Evolutionary conservation across 2,888 invertebrate genomes (phyloP).

Genomic region (Clanis bilineata): DNA sequence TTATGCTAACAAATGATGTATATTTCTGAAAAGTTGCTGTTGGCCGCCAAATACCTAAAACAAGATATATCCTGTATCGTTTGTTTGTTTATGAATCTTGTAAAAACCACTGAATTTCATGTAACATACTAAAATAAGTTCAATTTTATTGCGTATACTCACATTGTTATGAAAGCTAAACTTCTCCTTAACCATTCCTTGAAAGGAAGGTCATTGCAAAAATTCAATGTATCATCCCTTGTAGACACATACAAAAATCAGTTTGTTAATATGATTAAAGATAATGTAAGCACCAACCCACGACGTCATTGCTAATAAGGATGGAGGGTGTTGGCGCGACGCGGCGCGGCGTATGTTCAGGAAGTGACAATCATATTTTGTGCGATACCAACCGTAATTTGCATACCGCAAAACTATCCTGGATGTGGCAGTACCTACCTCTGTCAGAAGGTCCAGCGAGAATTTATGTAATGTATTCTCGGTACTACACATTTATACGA

Average conservation of each 20-base stretch:
- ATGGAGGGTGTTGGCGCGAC: slow-evolving; percentile 70
- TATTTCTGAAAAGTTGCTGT: too few relatives aligned
- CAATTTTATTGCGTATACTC: too few relatives aligned
- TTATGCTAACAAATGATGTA: too few relatives aligned
- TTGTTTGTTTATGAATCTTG: too few relatives aligned
- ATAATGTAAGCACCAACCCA: slow-evolving; percentile 16
- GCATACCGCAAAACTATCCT: background rate
- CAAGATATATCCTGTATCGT: too few relatives aligned
- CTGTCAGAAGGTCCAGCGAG: background rate
- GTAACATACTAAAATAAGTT: too few relatives aligned
- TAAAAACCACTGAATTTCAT: too few relatives aligned
- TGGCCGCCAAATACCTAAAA: too few relatives aligned
- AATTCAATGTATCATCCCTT: background rate
- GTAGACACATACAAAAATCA: background rate
- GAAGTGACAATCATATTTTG: slow-evolving; percentile 65
- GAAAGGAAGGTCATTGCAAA: background rate
- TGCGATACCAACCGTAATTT: slow-evolving; percentile 5
- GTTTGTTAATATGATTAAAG: slow-evolving; percentile 14
- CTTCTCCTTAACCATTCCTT: background rate
- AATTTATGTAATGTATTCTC: slow-evolving; percentile 4
- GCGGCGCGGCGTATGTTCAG: slow-evolving; percentile 57
- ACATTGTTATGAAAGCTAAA: background rate
- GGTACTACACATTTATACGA: slow-evolving; percentile 1
- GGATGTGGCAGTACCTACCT: background rate
- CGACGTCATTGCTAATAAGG: slow-evolving; percentile 64